Percentiles rank a stretch among this genome's conserved stretches.
Evolutionary conservation across 2,113 vertebrate genomes (phyloP).

Genomic region (Bufo gargarizans): DNA sequence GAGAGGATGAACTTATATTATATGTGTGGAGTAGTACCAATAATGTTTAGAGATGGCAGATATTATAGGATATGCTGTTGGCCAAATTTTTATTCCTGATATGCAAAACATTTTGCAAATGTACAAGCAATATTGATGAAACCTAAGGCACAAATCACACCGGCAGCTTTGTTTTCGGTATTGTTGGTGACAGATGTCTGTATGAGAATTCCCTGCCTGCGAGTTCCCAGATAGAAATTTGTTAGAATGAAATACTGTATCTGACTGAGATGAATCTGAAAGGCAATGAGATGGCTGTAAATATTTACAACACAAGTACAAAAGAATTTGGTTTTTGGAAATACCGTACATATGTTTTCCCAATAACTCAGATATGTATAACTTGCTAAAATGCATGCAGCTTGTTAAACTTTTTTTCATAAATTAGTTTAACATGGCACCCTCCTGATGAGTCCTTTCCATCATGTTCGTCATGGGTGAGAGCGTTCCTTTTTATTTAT

Average conservation of each 20-base stretch:
- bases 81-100: slow-evolving; percentile 12
- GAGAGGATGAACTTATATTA: too few species aligned
- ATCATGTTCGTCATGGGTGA: too few species aligned
- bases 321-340: neutral
- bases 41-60: neutral
- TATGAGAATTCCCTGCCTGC: neutral
- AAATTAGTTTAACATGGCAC: too few species aligned
- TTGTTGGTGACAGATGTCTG: slow-evolving; percentile 22
- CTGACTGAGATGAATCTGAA: neutral
- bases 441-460: too few species aligned
- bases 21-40: neutral
- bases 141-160: slow-evolving; percentile 15
- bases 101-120: slow-evolving; percentile 30
- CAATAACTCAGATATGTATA: neutral
- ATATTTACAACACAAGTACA: neutral
- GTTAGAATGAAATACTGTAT: neutral
- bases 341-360: neutral
- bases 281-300: neutral
- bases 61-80: neutral
- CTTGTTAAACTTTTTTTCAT: neutral
- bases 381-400: neutral
- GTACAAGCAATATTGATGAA: neutral
- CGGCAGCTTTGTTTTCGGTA: neutral
- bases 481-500: too few species aligned
- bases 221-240: slow-evolving; percentile 2